phyloP scores from a whole-genome alignment of 2,888 invertebrate species.

The Diploptera punctata region DNA sequence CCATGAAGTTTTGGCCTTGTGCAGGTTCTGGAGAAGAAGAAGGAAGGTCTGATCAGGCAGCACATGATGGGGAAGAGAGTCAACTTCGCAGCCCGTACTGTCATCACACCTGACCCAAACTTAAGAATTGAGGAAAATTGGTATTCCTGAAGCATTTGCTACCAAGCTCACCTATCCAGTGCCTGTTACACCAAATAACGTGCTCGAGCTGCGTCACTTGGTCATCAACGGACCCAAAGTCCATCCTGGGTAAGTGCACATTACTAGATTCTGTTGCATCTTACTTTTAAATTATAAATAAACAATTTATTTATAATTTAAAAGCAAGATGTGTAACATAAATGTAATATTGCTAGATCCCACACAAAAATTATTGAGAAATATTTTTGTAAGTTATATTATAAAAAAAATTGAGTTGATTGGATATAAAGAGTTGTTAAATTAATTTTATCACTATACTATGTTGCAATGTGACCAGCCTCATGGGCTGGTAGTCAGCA shows the following conservation, averaged over 20 bases:
- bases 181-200: conserved; percentile 93
- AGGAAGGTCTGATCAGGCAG: conserved; percentile 93
- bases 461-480: not conserved
- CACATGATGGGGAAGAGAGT: conserved; percentile 99
- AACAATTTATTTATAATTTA: too few relatives aligned
- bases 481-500: too few relatives aligned
- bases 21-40: conserved; percentile 90
- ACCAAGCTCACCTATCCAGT: conserved; percentile 91
- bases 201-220: conserved; percentile 81
- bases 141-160: conserved; percentile 94
- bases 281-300: too few relatives aligned
- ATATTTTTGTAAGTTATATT: too few relatives aligned
- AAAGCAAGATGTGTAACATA: too few relatives aligned
- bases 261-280: conserved; percentile 6
- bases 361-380: too few relatives aligned
- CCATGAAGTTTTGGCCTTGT: too few relatives aligned
- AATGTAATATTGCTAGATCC: too few relatives aligned
- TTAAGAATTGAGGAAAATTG: conserved; percentile 96
- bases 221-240: conserved; percentile 91
- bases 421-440: too few relatives aligned
- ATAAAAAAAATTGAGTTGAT: too few relatives aligned
- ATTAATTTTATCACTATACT: too few relatives aligned
- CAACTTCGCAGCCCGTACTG: conserved; percentile 95
- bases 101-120: conserved; percentile 98
- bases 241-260: conserved; percentile 81